phyloP scores from a whole-genome alignment of 2,797 vertebrate species.

The Momotus momota region DNA sequence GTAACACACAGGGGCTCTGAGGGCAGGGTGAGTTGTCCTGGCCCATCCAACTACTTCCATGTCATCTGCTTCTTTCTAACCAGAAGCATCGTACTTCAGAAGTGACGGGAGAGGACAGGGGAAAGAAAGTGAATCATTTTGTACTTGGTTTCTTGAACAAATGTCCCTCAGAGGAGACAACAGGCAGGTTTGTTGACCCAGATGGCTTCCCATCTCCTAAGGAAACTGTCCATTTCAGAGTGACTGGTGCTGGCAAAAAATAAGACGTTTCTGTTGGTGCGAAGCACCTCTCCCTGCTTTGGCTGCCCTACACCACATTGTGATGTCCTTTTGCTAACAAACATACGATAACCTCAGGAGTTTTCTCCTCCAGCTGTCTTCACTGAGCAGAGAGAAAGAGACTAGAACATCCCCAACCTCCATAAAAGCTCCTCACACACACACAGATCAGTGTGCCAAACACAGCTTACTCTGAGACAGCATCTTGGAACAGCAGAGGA shows the following conservation, averaged over 20 bases:
- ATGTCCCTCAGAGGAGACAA: background rate
- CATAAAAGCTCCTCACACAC: background rate
- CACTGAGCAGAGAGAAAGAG: background rate
- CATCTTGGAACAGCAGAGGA: background rate
- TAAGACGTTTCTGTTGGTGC: background rate
- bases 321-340: background rate
- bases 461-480: background rate
- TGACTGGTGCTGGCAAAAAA: background rate
- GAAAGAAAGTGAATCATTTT: background rate
- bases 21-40: background rate
- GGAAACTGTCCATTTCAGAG: background rate
- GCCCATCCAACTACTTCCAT: background rate
- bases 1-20: background rate
- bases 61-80: background rate
- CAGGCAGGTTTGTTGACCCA: background rate
- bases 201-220: background rate
- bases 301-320: background rate
- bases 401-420: background rate
- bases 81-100: background rate
- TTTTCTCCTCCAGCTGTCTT: background rate
- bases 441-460: background rate
- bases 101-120: background rate
- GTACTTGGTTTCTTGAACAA: background rate
- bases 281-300: background rate
- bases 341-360: background rate